Percentiles rank a stretch among this genome's conserved stretches.
Evolutionary conservation across 2,113 vertebrate species (phyloP).

Genomic region (Microcebus lehilahytsara): DNA sequence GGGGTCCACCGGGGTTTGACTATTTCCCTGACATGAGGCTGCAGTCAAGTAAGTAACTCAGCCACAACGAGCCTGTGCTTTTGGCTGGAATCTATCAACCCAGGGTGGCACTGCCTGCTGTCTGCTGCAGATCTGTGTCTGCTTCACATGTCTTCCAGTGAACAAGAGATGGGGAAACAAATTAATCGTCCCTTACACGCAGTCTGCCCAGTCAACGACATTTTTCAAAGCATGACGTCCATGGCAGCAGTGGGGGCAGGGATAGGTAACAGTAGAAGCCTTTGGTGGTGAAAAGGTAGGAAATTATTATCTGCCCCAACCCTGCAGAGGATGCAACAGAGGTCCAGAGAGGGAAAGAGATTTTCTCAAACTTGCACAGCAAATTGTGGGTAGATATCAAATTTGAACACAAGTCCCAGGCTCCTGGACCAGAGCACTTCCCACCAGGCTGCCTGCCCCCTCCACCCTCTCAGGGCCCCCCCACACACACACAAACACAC

Average conservation of each 20-base stretch:
- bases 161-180: constrained; percentile 25
- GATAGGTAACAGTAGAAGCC: background rate
- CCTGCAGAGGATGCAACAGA: background rate
- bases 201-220: background rate
- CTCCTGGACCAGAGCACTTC: background rate
- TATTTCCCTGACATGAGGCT: background rate
- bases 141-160: background rate
- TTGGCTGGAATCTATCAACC: background rate
- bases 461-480: background rate
- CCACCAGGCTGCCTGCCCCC: background rate
- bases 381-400: background rate
- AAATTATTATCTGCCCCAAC: background rate
- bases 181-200: constrained; percentile 18
- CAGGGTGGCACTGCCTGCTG: background rate
- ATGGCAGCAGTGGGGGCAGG: background rate
- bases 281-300: background rate
- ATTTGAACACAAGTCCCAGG: background rate
- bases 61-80: background rate
- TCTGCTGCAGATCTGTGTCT: background rate
- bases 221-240: constrained; percentile 14
- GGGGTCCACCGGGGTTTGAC: background rate
- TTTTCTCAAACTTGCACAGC: background rate
- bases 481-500: no score
- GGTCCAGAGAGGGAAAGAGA: background rate
- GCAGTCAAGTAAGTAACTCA: background rate